A percentile compares a stretch with the other conserved stretches of the same genome.
Evolutionary conservation across 2,888 invertebrate genomes (phyloP).

Genomic region (Orthosia gothica): DNA sequence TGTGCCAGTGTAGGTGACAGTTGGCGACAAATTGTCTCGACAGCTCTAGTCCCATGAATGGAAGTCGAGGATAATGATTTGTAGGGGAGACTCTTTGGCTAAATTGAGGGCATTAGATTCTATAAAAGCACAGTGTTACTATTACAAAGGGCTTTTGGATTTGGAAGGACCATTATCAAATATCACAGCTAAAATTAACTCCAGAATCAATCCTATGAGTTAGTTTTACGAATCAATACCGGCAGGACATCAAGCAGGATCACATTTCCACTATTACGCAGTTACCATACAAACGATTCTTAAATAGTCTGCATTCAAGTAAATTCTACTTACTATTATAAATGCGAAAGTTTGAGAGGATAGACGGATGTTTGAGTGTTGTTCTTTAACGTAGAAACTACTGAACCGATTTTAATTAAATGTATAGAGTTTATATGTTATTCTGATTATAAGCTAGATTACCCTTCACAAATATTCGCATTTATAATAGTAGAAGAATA

Average conservation of each 20-base stretch:
- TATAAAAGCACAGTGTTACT: not conserved
- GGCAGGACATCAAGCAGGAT: not conserved
- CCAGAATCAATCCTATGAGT: not conserved
- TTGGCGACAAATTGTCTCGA: conserved; percentile 61
- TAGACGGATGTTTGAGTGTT: too few relatives aligned
- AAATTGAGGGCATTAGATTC: conserved; percentile 10
- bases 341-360: too few relatives aligned
- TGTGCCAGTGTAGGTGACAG: conserved; percentile 28
- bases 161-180: not conserved
- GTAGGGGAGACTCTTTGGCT: conserved; percentile 8
- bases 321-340: not conserved
- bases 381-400: too few relatives aligned
- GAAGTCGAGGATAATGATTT: conserved; percentile 24
- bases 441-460: too few relatives aligned
- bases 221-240: not conserved
- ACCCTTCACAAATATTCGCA: too few relatives aligned
- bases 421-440: too few relatives aligned
- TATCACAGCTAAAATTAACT: not conserved
- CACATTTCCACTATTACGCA: not conserved
- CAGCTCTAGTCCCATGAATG: conserved; percentile 13
- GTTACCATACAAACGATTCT: not conserved
- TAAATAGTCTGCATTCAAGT: not conserved
- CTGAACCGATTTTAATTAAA: too few relatives aligned
- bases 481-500: too few relatives aligned
- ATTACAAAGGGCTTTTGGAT: conserved; percentile 2